These are phyloP conservation scores for Myrmecobius fasciatus DNA, from an alignment of 2,113 vertebrate genomes.

Conservation along the genomic window DNA sequence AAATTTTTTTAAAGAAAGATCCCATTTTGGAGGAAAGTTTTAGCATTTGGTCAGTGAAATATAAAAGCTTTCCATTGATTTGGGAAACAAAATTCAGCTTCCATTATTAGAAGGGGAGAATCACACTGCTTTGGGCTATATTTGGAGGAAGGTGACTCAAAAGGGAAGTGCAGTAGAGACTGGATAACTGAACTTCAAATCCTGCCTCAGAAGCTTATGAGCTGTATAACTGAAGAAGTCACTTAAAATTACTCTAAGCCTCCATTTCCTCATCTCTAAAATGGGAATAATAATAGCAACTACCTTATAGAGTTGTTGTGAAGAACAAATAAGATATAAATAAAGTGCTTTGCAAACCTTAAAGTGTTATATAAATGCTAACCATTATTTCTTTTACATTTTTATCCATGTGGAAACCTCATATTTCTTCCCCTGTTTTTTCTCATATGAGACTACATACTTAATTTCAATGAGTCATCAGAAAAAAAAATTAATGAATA, in stretches of 20 bases:
- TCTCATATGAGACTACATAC: conserved; percentile 78
- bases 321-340: neutral
- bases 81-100: neutral
- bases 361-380: neutral
- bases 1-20: neutral
- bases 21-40: neutral
- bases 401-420: neutral
- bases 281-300: neutral
- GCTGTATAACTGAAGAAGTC: neutral
- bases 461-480: conserved; percentile 82
- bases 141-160: neutral
- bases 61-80: neutral
- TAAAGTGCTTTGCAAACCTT: neutral
- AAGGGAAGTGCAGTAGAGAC: neutral
- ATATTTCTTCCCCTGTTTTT: neutral
- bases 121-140: neutral
- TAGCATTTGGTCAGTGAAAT: neutral
- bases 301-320: neutral
- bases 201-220: neutral
- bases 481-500: conserved; percentile 71
- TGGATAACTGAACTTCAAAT: neutral
- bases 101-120: neutral
- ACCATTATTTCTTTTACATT: neutral
- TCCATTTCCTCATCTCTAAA: neutral
- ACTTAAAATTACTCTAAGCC: neutral